Percentiles rank a stretch among this genome's conserved stretches.
Evolutionary conservation across 2,113 vertebrate species (phyloP).

Genomic region (Siniperca chuatsi): DNA sequence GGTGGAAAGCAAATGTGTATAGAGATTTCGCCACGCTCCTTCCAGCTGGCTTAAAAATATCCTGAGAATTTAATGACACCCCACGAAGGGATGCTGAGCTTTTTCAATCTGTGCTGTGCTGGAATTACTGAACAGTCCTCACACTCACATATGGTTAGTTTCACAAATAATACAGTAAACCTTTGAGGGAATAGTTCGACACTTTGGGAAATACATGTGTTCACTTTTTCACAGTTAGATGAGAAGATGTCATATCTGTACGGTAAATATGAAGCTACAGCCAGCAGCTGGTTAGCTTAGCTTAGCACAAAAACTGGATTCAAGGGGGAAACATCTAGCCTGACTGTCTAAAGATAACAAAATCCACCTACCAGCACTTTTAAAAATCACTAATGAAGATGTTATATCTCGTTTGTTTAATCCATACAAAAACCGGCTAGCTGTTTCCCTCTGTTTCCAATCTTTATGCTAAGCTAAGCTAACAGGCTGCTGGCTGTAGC

Average conservation of each 20-base stretch:
- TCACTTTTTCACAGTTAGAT: neutral
- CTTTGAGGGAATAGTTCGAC: neutral
- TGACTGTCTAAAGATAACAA: neutral
- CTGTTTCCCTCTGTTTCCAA: neutral
- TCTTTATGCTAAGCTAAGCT: neutral
- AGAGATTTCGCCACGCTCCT: slow-evolving; percentile 63
- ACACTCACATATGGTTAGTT: neutral
- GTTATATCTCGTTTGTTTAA: neutral
- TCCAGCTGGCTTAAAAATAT: slow-evolving; percentile 75
- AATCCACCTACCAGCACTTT: neutral
- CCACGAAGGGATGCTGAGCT: slow-evolving; percentile 37
- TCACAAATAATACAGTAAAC: slow-evolving; percentile 21
- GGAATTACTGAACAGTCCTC: slow-evolving; percentile 26
- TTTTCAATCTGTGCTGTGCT: slow-evolving; percentile 33
- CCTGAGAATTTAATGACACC: slow-evolving; percentile 61
- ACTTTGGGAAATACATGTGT: neutral
- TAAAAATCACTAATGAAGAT: neutral
- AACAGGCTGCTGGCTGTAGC: neutral
- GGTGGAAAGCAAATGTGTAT: slow-evolving; percentile 73
- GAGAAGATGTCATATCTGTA: neutral
- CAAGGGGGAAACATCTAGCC: neutral
- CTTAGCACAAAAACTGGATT: slow-evolving; percentile 12
- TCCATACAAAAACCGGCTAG: neutral
- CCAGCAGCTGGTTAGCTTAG: neutral
- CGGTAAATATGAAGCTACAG: neutral